phyloP scores from a whole-genome alignment of 2,888 invertebrate species.

The Rhamnusium bicolor region DNA sequence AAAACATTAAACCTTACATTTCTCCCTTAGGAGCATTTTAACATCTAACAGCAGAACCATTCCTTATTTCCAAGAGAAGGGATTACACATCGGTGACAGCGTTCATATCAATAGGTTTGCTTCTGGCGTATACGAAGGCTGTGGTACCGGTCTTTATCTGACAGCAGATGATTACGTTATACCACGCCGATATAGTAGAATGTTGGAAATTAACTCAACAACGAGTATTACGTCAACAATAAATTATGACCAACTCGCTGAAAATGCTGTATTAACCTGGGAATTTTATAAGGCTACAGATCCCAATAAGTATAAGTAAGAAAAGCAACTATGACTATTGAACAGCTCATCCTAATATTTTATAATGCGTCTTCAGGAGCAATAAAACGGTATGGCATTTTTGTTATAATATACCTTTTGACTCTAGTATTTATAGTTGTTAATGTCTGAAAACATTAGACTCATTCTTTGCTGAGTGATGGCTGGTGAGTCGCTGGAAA shows the following conservation, averaged over 20 bases:
- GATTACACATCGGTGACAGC: slow-evolving; percentile 91
- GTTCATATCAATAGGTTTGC: slow-evolving; percentile 73
- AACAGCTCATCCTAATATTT: too few species aligned
- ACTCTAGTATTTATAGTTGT: too few species aligned
- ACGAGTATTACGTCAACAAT: slow-evolving; percentile 16
- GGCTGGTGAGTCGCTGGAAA: too few species aligned
- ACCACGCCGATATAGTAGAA: slow-evolving; percentile 49
- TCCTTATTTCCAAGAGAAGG: slow-evolving; percentile 69
- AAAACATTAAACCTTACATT: neutral
- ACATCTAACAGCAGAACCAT: neutral
- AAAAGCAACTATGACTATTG: neutral
- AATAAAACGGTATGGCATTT: too few species aligned
- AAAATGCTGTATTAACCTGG: slow-evolving; percentile 64
- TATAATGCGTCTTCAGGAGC: too few species aligned
- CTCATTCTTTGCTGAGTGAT: too few species aligned
- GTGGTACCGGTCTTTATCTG: slow-evolving; percentile 69
- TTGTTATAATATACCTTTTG: too few species aligned
- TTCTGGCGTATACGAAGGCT: slow-evolving; percentile 71
- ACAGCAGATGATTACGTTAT: slow-evolving; percentile 62
- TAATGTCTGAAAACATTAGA: too few species aligned
- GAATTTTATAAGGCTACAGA: slow-evolving; percentile 58
- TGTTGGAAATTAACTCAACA: neutral
- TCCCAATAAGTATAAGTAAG: slow-evolving; percentile 40
- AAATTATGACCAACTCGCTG: slow-evolving; percentile 58
- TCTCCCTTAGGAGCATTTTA: neutral